A percentile compares a stretch with the other conserved stretches of the same genome.
Conservation (phyloP, 2,113 vertebrate genomes). For the Pagrus major region DNA sequence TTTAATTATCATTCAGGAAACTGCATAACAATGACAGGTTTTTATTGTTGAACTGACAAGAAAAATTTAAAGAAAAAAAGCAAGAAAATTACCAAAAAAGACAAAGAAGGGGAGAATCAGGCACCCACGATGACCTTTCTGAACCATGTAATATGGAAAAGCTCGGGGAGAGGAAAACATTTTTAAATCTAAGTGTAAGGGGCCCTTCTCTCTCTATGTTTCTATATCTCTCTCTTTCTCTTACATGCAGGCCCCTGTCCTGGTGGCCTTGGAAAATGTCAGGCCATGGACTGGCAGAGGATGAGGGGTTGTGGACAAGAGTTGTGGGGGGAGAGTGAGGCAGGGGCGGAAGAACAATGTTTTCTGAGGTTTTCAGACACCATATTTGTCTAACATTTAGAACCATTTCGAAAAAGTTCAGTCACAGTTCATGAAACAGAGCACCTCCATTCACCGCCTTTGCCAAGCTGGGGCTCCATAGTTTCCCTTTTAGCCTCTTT, state of each 20-base stretch:
- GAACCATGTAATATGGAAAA: conserved; percentile 49
- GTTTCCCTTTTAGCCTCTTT: neutral
- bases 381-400: conserved; percentile 77
- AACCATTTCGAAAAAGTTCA: conserved; percentile 76
- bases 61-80: neutral
- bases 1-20: neutral
- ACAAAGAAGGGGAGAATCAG: conserved; percentile 10
- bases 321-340: conserved; percentile 2
- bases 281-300: conserved; percentile 72
- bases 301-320: conserved; percentile 70
- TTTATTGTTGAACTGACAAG: neutral
- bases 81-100: neutral
- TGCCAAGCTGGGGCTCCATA: conserved; percentile 56
- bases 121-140: conserved; percentile 59
- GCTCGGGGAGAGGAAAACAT: conserved; percentile 28
- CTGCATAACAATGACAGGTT: neutral
- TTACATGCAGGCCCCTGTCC: conserved; percentile 55
- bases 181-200: conserved; percentile 60
- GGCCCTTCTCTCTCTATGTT: conserved; percentile 16
- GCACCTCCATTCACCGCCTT: conserved; percentile 61
- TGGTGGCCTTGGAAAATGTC: conserved; percentile 74
- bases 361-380: conserved; percentile 70
- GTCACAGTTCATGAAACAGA: conserved; percentile 77
- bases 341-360: conserved; percentile 58
- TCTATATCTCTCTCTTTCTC: conserved; percentile 40